phyloP scores from a whole-genome alignment of 2,888 invertebrate genomes.

The Mayetiola destructor region DNA sequence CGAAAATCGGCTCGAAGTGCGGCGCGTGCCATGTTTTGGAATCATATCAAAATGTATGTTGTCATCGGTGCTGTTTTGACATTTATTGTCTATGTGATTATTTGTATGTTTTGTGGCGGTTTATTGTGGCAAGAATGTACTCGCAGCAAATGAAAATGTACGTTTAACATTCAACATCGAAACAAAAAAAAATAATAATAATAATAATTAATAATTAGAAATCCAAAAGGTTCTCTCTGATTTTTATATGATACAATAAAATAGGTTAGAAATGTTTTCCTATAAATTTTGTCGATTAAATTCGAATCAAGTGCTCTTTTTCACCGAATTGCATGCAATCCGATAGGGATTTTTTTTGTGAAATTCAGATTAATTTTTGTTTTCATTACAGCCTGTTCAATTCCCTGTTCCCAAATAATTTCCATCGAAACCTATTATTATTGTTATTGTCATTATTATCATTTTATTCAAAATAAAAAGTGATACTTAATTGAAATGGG shows the following conservation, averaged over 20 bases:
- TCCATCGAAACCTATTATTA: background rate
- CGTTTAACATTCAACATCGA: background rate
- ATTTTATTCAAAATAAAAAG: too few relatives aligned
- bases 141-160: conserved; percentile 29
- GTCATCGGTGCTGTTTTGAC: conserved; percentile 46
- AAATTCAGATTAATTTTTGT: too few relatives aligned
- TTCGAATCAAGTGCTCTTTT: too few relatives aligned
- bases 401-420: background rate
- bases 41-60: conserved; percentile 80
- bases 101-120: conserved; percentile 78
- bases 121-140: conserved; percentile 61
- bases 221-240: too few relatives aligned
- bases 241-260: background rate
- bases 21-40: conserved; percentile 82
- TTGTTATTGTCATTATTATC: background rate
- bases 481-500: too few relatives aligned
- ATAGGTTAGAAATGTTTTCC: background rate
- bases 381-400: too few relatives aligned
- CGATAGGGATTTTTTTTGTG: too few relatives aligned
- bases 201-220: too few relatives aligned
- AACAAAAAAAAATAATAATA: background rate
- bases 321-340: too few relatives aligned
- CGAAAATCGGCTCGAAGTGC: conserved; percentile 72
- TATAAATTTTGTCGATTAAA: too few relatives aligned
- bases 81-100: conserved; percentile 67